Evolutionary conservation across 2,797 vertebrate species (phyloP).

Genomic region (Corythornis leucogaster): DNA sequence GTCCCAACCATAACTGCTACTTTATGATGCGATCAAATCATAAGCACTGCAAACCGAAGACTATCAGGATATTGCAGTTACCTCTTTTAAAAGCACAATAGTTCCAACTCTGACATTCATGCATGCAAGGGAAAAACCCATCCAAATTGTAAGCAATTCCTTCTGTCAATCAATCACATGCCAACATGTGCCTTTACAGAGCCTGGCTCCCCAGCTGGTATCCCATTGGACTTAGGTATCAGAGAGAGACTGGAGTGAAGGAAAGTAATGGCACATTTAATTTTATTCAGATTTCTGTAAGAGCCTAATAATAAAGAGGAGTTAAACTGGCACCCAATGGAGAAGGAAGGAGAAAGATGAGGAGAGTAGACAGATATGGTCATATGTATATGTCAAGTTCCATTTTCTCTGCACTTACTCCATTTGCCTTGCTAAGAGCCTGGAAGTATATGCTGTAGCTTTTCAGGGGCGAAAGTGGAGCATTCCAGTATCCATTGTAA

Average conservation of each 20-base stretch:
- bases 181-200: not conserved
- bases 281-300: not conserved
- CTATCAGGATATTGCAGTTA: not conserved
- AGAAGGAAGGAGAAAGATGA: not conserved
- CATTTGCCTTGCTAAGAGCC: constrained; percentile 94
- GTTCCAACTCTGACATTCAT: not conserved
- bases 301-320: not conserved
- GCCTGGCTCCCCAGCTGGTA: not conserved
- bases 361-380: not conserved
- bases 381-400: not conserved
- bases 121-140: not conserved
- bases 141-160: not conserved
- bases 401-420: constrained; percentile 82
- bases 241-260: not conserved
- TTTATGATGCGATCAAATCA: not conserved
- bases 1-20: not conserved
- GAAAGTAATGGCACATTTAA: not conserved
- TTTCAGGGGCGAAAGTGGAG: constrained; percentile 93
- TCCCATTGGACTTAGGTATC: not conserved
- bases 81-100: not conserved
- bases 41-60: not conserved
- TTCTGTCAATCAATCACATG: not conserved
- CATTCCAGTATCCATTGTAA: constrained; percentile 96
- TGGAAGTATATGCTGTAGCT: constrained; percentile 99
- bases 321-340: not conserved